phyloP scores from a whole-genome alignment of 1,140 invertebrate species.

The Homalodisca vitripennis region DNA sequence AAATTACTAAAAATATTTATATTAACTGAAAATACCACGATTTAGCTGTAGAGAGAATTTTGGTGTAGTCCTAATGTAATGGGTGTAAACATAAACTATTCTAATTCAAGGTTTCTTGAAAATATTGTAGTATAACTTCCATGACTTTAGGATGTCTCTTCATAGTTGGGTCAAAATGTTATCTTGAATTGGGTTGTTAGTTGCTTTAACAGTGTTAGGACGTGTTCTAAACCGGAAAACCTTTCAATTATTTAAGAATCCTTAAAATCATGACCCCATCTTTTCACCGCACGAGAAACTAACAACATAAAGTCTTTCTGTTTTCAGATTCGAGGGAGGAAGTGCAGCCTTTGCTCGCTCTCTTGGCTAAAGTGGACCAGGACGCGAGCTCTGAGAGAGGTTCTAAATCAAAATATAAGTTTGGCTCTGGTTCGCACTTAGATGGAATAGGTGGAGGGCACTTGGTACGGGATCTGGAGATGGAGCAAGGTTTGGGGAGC shows the following conservation, averaged over 20 bases:
- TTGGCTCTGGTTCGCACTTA: slow-evolving; percentile 8
- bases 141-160: too few relatives aligned
- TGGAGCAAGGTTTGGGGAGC: neutral
- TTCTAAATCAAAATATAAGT: neutral
- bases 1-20: too few relatives aligned
- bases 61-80: too few relatives aligned
- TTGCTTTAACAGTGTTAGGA: neutral
- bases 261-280: neutral
- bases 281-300: neutral
- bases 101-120: too few relatives aligned
- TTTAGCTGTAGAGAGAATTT: too few relatives aligned
- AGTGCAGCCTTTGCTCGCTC: neutral
- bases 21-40: too few relatives aligned
- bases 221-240: neutral
- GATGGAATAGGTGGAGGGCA: slow-evolving; percentile 18
- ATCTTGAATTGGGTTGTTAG: too few relatives aligned
- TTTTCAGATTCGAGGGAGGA: slow-evolving; percentile 2
- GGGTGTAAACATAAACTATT: too few relatives aligned
- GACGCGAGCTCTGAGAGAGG: neutral
- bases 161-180: too few relatives aligned
- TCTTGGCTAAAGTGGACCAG: neutral
- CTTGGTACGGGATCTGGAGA: slow-evolving; percentile 10
- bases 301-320: neutral
- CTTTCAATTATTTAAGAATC: neutral
- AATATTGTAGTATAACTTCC: too few relatives aligned